These are phyloP conservation scores for Mastomys coucha DNA, from an alignment of 2,113 vertebrate genomes.

Conservation along the genomic window DNA sequence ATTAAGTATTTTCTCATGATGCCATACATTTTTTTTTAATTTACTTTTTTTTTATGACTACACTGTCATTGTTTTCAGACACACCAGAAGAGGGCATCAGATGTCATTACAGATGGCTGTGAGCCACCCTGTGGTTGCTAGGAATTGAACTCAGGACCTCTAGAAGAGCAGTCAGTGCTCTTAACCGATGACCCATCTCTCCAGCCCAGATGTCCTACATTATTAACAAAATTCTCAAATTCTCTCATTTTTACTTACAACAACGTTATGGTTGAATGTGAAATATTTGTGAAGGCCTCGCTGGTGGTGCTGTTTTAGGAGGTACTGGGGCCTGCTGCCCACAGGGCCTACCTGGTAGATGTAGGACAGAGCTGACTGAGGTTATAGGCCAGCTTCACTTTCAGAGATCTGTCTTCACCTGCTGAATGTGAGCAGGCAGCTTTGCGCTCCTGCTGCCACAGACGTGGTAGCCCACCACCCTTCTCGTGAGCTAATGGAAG, in stretches of 20 bases:
- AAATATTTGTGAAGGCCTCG: background rate
- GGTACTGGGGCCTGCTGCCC: background rate
- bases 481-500: background rate
- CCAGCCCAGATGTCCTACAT: background rate
- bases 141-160: too few relatives aligned
- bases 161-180: too few relatives aligned
- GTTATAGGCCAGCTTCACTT: background rate
- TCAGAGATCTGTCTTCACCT: background rate
- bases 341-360: background rate
- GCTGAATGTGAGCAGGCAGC: background rate
- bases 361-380: background rate
- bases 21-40: background rate
- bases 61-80: too few relatives aligned
- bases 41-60: too few relatives aligned
- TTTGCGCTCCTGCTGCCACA: too few relatives aligned
- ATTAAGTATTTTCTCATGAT: conserved; percentile 34
- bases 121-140: too few relatives aligned
- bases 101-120: too few relatives aligned
- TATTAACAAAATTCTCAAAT: conserved; percentile 2
- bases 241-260: conserved; percentile 28
- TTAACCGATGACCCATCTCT: too few relatives aligned
- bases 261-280: background rate
- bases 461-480: rapidly evolving
- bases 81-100: too few relatives aligned
- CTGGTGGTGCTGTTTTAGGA: background rate